Evolutionary conservation across 2,113 vertebrate species (phyloP).

Genomic region (Pteropus alecto): DNA sequence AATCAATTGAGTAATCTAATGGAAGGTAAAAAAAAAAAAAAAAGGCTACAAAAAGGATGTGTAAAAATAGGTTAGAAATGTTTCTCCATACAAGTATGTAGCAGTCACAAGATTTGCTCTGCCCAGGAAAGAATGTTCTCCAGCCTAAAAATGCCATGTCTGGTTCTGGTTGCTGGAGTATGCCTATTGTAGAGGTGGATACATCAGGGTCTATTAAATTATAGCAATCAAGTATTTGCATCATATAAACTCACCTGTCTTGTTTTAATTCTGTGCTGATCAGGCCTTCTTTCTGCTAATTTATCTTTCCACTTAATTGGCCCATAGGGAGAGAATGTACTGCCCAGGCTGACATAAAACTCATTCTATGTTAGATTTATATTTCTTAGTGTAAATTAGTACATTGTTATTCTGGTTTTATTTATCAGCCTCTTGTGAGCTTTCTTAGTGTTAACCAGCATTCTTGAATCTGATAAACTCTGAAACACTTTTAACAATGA

Average conservation of each 20-base stretch:
- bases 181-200: neutral
- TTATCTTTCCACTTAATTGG: slow-evolving; percentile 37
- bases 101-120: neutral
- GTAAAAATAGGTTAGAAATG: neutral
- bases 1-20: neutral
- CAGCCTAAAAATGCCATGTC: slow-evolving; percentile 34
- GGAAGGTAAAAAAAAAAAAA: slow-evolving; percentile 19
- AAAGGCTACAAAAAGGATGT: neutral
- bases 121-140: neutral
- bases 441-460: neutral
- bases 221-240: slow-evolving; percentile 24
- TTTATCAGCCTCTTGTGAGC: neutral
- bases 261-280: neutral
- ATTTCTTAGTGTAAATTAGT: slow-evolving; percentile 45
- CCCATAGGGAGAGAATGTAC: neutral
- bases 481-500: neutral
- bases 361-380: neutral
- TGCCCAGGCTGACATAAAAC: slow-evolving; percentile 18
- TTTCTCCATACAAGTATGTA: neutral
- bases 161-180: neutral
- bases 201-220: slow-evolving; percentile 28
- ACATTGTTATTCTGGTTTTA: slow-evolving; percentile 42
- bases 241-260: slow-evolving; percentile 27
- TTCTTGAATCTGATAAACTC: neutral
- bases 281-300: slow-evolving; percentile 27